phyloP scores from a whole-genome alignment of 2,888 invertebrate genomes.

The Erannis defoliaria region DNA sequence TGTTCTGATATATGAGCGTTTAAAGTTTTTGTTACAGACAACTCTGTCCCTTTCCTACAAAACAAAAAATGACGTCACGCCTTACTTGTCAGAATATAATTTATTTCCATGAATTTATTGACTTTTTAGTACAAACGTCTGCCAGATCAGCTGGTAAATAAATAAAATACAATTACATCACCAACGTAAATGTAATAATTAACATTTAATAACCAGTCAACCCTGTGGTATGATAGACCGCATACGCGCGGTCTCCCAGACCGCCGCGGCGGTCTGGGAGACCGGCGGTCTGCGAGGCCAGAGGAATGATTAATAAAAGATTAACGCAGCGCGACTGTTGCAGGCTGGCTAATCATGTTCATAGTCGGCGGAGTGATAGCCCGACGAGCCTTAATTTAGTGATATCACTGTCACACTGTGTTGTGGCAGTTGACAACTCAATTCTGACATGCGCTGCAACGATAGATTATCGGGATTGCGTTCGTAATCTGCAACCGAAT shows the following conservation, averaged over 20 bases:
- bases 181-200: too few relatives aligned
- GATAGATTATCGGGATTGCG: background rate
- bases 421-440: background rate
- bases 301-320: slow-evolving; percentile 32
- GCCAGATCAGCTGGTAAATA: too few relatives aligned
- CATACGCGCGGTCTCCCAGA: slow-evolving; percentile 12
- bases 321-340: slow-evolving; percentile 26
- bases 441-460: background rate
- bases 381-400: slow-evolving; percentile 8
- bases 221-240: slow-evolving; percentile 9
- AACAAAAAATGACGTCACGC: too few relatives aligned
- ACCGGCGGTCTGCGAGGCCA: slow-evolving; percentile 8
- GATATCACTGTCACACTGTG: slow-evolving; percentile 6
- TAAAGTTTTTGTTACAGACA: too few relatives aligned
- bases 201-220: background rate
- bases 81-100: too few relatives aligned
- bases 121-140: too few relatives aligned
- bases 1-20: too few relatives aligned
- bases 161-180: too few relatives aligned
- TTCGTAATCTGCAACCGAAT: too few relatives aligned
- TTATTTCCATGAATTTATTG: too few relatives aligned
- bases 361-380: slow-evolving; percentile 7
- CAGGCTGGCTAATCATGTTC: slow-evolving; percentile 22
- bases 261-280: slow-evolving; percentile 3
- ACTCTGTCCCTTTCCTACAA: too few relatives aligned